These are phyloP conservation scores for Hemitrygon akajei DNA, from an alignment of 2,797 vertebrate genomes.

Conservation along the genomic window DNA sequence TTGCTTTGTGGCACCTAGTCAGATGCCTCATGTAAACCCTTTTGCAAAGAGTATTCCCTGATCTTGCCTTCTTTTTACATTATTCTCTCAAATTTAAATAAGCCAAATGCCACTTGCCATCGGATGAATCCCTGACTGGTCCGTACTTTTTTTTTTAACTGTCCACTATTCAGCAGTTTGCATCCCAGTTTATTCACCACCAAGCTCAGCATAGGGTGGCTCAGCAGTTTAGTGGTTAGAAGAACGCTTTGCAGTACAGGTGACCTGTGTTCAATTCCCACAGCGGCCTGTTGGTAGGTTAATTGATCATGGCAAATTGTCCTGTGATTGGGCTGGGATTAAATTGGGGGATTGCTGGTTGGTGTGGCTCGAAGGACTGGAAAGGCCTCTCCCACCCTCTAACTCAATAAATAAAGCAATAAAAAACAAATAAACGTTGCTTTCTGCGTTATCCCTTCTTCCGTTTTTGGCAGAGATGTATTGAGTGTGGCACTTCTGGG, in stretches of 20 bases:
- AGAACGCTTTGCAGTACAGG: no score
- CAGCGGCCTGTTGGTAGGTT: no score
- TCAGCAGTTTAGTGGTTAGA: no score
- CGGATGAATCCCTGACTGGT: not conserved
- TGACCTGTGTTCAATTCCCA: no score
- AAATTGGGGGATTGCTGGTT: no score
- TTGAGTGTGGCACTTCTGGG: not conserved
- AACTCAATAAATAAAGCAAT: no score
- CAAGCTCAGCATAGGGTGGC: not conserved
- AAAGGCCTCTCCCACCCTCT: no score
- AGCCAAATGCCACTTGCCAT: not conserved
- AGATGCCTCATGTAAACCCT: not conserved
- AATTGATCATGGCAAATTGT: no score
- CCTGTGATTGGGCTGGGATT: no score
- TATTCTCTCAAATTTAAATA: not conserved
- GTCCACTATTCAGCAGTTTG: not conserved
- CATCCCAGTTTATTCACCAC: not conserved
- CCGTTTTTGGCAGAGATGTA: not conserved
- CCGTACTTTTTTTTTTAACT: not conserved
- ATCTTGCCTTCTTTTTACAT: not conserved
- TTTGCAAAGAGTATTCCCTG: not conserved
- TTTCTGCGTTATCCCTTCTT: not conserved
- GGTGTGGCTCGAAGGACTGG: no score
- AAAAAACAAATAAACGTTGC: not conserved
- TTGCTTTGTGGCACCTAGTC: not conserved